These are phyloP conservation scores for Pedetes capensis DNA, from an alignment of 2,113 vertebrate species.

Conservation along the genomic window DNA sequence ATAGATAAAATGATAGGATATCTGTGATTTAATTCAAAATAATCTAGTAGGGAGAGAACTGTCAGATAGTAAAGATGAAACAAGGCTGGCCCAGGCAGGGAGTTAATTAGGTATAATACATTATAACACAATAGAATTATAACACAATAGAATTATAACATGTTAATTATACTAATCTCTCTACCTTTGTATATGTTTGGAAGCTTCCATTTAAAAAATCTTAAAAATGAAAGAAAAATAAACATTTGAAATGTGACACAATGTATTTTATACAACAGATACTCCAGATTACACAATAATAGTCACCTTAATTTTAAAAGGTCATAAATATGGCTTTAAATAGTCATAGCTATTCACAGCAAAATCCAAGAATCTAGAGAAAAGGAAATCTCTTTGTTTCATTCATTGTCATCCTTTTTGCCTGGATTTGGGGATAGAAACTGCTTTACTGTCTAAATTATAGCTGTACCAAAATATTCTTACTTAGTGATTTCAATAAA, in stretches of 20 bases:
- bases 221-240: neutral
- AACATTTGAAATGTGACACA: neutral
- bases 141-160: neutral
- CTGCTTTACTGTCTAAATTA: neutral
- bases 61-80: neutral
- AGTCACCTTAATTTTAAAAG: conserved; percentile 20
- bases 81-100: neutral
- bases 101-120: neutral
- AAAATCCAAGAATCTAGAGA: neutral
- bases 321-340: neutral
- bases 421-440: neutral
- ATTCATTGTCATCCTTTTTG: neutral
- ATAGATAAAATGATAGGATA: neutral
- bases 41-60: neutral
- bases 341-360: neutral
- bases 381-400: neutral
- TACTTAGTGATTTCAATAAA: conserved; percentile 1
- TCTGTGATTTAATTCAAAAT: neutral
- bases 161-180: neutral
- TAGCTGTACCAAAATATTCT: neutral
- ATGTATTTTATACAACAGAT: neutral
- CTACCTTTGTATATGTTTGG: too few relatives aligned
- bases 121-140: too few relatives aligned
- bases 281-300: neutral
- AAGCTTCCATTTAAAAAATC: neutral